Base-by-base conservation (phyloP, 2,113 vertebrate species). In the Anser brachyrhynchus region DNA sequence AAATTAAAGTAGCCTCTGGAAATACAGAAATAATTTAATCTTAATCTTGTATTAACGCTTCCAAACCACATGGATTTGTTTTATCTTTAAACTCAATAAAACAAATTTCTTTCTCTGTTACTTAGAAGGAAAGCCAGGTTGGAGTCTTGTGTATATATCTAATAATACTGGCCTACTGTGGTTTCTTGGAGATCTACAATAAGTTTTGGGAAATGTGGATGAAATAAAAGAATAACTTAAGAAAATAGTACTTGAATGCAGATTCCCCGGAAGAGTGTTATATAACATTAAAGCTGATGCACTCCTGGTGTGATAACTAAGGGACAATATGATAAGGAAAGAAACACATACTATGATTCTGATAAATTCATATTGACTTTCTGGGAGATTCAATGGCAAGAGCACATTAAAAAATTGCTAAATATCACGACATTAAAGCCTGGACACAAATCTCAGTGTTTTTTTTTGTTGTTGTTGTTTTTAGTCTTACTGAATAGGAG, bases 361-460 rank as follows among this genome's bases (percentile, higher is more conserved):
- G 65, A 81, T 83, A 76, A 71, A 95, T 92, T 94, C 69, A 84
- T 78, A 88, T n/a, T 89, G 83, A 73, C 80, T 97, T 96, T 94
- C 87, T 90, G 57, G 41, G 86, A 89, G 61, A 85, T 80, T 93
- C 88, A 92, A 77, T 96, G 82, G 55, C 51, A 83, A 52, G 92
- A 55, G 71, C 2, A 3, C 33, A 82, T 2, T 59, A 33, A 67
- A 94, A 94, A 93, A 94, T 84, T 86, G 76, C 80, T 89, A 96
- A 93, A 75, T 92, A 94, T 39, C 79, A 83, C 70, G 89, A 92
- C 73, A 89, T 84, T 82, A 91, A 95, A 92, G 54, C 19, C 61
- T 72, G 29, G 6, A 73, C 72, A 73, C 62, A 90, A 58, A 10
- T 3, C 66, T 82, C 62, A 39, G 43, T 15, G 6, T 15, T 43